Evolutionary conservation across 2,797 vertebrate genomes (phyloP).

Genomic region (Crenuchus spilurus): DNA sequence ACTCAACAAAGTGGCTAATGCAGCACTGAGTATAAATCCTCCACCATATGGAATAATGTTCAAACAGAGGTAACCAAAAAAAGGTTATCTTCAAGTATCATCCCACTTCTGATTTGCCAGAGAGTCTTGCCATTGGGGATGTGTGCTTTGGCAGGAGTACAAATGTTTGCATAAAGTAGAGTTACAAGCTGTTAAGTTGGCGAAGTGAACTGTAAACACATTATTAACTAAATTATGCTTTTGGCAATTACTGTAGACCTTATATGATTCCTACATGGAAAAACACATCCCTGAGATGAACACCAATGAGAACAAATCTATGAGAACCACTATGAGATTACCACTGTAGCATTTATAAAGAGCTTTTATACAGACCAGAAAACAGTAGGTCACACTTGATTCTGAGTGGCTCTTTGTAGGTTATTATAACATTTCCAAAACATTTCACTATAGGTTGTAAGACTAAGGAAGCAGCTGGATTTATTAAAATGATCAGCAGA

Average conservation of each 20-base stretch:
- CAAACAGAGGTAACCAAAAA: background rate
- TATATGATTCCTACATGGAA: background rate
- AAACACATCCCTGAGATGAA: background rate
- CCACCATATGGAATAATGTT: conserved; percentile 29
- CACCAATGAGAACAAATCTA: too few relatives aligned
- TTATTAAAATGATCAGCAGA: too few relatives aligned
- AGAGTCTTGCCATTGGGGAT: conserved; percentile 39
- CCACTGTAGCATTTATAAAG: too few relatives aligned
- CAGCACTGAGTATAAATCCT: conserved; percentile 28
- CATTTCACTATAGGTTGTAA: too few relatives aligned
- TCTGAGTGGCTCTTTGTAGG: too few relatives aligned
- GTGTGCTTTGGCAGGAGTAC: conserved; percentile 39
- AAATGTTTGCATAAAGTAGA: conserved; percentile 42
- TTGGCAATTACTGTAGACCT: conserved; percentile 17
- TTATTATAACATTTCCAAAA: too few relatives aligned
- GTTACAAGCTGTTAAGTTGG: conserved; percentile 47
- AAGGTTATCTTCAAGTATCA: conserved; percentile 4
- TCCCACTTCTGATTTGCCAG: conserved; percentile 21
- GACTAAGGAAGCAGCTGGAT: too few relatives aligned
- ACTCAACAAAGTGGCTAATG: conserved; percentile 3
- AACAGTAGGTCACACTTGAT: too few relatives aligned
- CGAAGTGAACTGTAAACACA: conserved; percentile 42
- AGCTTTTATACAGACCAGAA: too few relatives aligned
- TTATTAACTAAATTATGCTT: conserved; percentile 20
- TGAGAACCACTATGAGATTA: too few relatives aligned